Percentiles rank a stretch among this genome's conserved stretches.
phyloP scores from a whole-genome alignment of 2,113 vertebrate genomes.

The Erpornis zantholeuca region DNA sequence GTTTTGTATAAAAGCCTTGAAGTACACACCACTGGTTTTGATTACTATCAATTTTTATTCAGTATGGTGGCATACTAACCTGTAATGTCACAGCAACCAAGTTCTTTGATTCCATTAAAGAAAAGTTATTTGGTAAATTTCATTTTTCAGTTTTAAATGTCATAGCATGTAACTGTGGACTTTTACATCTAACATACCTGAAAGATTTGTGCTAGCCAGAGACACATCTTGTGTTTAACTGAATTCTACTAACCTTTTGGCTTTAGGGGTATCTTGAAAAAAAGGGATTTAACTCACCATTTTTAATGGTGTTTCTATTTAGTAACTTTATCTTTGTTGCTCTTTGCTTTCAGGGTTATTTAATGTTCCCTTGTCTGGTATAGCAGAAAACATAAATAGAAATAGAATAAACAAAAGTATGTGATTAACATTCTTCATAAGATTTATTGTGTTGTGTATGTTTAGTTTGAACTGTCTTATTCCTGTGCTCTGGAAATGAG shows the following conservation, averaged over 20 bases:
- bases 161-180: not conserved
- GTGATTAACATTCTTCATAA: not conserved
- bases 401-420: slow-evolving; percentile 19
- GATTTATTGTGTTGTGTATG: slow-evolving; percentile 36
- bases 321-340: slow-evolving; percentile 34
- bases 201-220: not conserved
- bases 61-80: not conserved
- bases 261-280: not conserved
- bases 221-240: not conserved
- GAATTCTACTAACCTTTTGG: not conserved
- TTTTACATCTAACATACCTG: not conserved
- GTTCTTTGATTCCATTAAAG: not conserved
- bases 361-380: not conserved
- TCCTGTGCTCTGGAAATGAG: slow-evolving; percentile 37
- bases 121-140: not conserved
- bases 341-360: slow-evolving; percentile 49
- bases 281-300: not conserved
- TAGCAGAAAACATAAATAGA: slow-evolving; percentile 44
- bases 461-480: slow-evolving; percentile 42
- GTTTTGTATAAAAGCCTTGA: not conserved
- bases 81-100: not conserved
- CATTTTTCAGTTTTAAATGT: not conserved
- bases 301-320: not conserved
- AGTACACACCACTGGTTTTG: not conserved
- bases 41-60: not conserved